These are phyloP conservation scores for Aphaenogaster floridana DNA, from an alignment of 1,140 invertebrate species.

Conservation along the genomic window DNA sequence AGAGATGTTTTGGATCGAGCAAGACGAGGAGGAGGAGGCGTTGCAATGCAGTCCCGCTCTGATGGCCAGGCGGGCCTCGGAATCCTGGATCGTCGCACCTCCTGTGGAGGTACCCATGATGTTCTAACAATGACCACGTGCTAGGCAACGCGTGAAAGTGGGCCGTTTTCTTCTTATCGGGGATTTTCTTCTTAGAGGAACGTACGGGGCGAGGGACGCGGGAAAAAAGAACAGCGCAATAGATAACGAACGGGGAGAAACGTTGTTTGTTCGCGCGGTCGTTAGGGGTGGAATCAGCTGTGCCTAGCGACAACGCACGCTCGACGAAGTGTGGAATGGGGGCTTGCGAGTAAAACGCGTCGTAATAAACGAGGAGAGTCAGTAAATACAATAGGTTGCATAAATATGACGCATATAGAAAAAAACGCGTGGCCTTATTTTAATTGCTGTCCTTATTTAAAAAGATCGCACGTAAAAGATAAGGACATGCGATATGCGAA, in stretches of 20 bases:
- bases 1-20: conserved; percentile 90
- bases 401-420: not conserved
- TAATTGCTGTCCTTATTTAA: conserved; percentile 21
- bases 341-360: conserved; percentile 11
- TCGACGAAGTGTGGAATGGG: not conserved
- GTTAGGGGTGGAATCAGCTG: not conserved
- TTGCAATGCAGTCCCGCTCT: conserved; percentile 94
- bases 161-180: not conserved
- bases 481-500: not conserved
- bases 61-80: conserved; percentile 93
- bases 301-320: conserved; percentile 27
- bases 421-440: not conserved
- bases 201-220: not conserved
- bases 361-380: not conserved
- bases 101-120: conserved; percentile 91
- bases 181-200: conserved; percentile 1
- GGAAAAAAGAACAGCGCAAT: not conserved
- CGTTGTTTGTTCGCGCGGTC: not conserved
- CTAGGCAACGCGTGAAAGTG: not conserved
- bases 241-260: not conserved
- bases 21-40: conserved; percentile 93
- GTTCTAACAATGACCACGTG: not conserved
- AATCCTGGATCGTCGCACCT: conserved; percentile 95
- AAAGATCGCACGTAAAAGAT: not conserved
- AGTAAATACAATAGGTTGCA: conserved; percentile 21